Evolutionary conservation across 2,797 vertebrate species (phyloP), one percentile per base, ranked within the genome.

Genomic region (Pseudochromis fuscus): DNA sequence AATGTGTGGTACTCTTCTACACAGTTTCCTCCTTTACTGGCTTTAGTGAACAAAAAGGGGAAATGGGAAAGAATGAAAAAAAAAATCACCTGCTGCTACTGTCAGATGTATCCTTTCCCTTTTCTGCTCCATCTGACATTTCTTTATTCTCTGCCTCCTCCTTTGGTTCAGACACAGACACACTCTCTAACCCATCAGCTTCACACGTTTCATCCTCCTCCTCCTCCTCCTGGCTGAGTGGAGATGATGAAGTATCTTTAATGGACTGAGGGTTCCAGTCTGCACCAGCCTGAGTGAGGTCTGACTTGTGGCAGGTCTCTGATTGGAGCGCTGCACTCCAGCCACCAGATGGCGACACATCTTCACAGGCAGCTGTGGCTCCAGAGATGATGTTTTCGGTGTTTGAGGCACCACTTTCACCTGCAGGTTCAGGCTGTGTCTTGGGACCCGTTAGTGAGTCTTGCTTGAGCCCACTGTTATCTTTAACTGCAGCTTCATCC

Each of bases 311-410:
- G 27, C 44, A 18, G 7, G 33, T 4, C 23, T 77, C 60, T 37
- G 67, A 16, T 25, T 73, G 82, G 2, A 67, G 40, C 66, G 33
- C 45, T 5, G 16, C 16, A 5, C 7, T 31, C 18, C 24, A 15
- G 27, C 84, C 87, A 84, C 67, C 25, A 86, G 90, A 68, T 76
- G 88, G 85, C n/a, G 56, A 40, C 67, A 76, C 33, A 30, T 67
- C 49, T 16, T 79, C 44, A 58, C 16, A 11, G 10, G 40, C 28
- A 18, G 19, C 18, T 28, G 27, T 6, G 21, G 74, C 9, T 3
- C 13, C 52, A n/a, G 49, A 12, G 11, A 1, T 2, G 45, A 12
- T 10, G 42, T 25, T 70, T 10, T 28, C 48, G 21, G 11, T n/a
- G 11, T 21, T 48, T 45, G 33, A 4, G 27, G 3, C 16, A 4